A percentile compares a stretch with the other conserved stretches of the same genome.
phyloP scores from a whole-genome alignment of 2,888 invertebrate genomes.

The Acholoe squamosa region DNA sequence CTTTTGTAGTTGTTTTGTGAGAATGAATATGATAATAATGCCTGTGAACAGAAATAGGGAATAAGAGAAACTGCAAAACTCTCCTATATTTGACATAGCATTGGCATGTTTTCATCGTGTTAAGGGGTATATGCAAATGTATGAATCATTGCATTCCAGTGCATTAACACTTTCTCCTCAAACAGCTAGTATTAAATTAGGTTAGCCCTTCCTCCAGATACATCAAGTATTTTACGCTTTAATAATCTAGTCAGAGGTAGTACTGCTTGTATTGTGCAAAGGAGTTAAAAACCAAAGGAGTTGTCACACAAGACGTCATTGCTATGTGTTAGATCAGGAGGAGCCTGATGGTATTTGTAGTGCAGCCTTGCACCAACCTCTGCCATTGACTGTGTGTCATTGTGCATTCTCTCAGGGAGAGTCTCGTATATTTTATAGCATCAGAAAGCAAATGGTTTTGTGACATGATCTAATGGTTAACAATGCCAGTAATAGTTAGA shows the following conservation, averaged over 20 bases:
- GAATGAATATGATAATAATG: neutral
- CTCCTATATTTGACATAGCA: constrained; percentile 12
- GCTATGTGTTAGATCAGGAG: constrained; percentile 40
- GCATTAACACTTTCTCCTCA: constrained; percentile 34
- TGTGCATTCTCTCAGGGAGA: constrained; percentile 39
- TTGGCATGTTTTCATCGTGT: constrained; percentile 8
- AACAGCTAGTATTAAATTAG: constrained; percentile 55
- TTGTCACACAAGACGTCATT: constrained; percentile 41
- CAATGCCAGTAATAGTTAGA: neutral
- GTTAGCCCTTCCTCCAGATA: constrained; percentile 46
- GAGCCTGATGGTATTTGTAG: neutral
- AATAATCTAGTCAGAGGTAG: constrained; percentile 59
- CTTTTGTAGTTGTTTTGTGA: neutral
- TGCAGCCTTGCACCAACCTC: constrained; percentile 12
- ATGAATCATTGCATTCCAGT: constrained; percentile 54
- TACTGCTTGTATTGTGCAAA: constrained; percentile 43
- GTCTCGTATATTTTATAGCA: constrained; percentile 48
- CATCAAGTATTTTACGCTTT: constrained; percentile 56
- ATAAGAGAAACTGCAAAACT: neutral
- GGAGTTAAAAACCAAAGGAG: constrained; percentile 36
- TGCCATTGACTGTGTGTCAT: neutral
- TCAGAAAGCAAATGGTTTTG: constrained; percentile 48
- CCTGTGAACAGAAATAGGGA: neutral
- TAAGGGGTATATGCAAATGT: constrained; percentile 49
- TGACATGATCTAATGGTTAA: constrained; percentile 52